A percentile compares a stretch with the other conserved stretches of the same genome.
These are phyloP conservation scores for Scotopteryx bipunctaria DNA, from an alignment of 2,888 invertebrate genomes.

Conservation along the genomic window DNA sequence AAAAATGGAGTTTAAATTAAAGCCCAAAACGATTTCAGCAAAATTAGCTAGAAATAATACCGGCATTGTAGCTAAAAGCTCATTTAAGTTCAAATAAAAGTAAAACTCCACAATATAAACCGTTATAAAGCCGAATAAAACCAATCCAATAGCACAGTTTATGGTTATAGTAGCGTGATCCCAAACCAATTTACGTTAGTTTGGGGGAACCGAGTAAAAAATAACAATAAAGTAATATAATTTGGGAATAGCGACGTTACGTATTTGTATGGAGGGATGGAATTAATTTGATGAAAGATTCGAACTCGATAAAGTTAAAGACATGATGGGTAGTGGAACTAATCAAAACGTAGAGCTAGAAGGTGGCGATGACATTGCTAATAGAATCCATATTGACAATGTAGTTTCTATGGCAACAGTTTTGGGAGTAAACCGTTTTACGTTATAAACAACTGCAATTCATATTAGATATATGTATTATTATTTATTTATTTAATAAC, in stretches of 20 bases:
- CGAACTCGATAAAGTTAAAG: constrained; percentile 59
- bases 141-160: constrained; percentile 75
- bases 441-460: no score
- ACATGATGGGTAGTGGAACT: constrained; percentile 49
- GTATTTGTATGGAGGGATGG: constrained; percentile 69
- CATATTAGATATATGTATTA: no score
- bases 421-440: no score
- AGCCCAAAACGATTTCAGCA: constrained; percentile 21
- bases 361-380: background rate
- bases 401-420: no score
- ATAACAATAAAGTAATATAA: constrained; percentile 82
- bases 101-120: constrained; percentile 46
- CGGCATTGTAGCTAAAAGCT: constrained; percentile 33
- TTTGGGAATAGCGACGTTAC: constrained; percentile 72
- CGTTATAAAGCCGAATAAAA: constrained; percentile 59
- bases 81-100: constrained; percentile 41
- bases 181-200: constrained; percentile 79
- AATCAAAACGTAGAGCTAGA: constrained; percentile 39
- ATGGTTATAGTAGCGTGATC: constrained; percentile 79
- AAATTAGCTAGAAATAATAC: constrained; percentile 33
- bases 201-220: constrained; percentile 75
- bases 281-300: constrained; percentile 74
- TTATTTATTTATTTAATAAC: no score
- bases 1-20: constrained; percentile 4
- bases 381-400: background rate